A percentile compares a stretch with the other conserved stretches of the same genome.
These are phyloP conservation scores for Vidua macroura DNA, from an alignment of 2,113 vertebrate genomes.

Conservation along the genomic window DNA sequence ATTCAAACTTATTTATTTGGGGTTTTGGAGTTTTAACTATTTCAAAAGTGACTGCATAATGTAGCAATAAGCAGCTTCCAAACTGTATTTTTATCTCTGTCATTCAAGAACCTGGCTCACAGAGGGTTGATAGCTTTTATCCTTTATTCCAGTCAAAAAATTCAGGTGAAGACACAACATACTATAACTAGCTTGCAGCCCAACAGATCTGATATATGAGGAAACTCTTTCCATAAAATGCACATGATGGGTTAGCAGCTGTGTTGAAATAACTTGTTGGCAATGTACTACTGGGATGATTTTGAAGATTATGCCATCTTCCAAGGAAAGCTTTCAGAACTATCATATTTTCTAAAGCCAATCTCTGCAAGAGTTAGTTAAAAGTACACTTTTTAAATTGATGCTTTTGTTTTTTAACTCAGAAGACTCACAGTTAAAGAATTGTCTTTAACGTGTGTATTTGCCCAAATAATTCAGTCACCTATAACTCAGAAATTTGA, in stretches of 20 bases:
- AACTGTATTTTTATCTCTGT: neutral
- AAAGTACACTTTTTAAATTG: neutral
- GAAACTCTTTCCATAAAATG: neutral
- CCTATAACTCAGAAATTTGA: neutral
- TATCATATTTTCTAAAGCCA: neutral
- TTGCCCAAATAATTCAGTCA: neutral
- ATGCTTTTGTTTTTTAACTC: neutral
- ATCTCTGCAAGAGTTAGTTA: neutral
- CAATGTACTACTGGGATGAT: neutral
- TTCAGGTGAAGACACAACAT: neutral
- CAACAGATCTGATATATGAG: neutral
- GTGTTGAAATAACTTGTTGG: neutral
- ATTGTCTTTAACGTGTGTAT: neutral
- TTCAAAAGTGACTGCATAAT: neutral
- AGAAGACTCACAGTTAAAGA: neutral
- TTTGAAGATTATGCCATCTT: conserved; percentile 21
- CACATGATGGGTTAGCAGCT: neutral
- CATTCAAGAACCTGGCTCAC: neutral
- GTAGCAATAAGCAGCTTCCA: neutral
- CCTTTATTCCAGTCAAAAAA: neutral
- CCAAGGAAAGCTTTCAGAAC: neutral
- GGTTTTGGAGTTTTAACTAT: neutral
- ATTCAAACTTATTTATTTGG: conserved; percentile 4
- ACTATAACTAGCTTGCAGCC: neutral
- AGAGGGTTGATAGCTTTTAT: neutral